Percentiles rank a stretch among this genome's conserved stretches.
Conservation (phyloP, 1,140 invertebrate genomes). For the Ridgeia piscesae region DNA sequence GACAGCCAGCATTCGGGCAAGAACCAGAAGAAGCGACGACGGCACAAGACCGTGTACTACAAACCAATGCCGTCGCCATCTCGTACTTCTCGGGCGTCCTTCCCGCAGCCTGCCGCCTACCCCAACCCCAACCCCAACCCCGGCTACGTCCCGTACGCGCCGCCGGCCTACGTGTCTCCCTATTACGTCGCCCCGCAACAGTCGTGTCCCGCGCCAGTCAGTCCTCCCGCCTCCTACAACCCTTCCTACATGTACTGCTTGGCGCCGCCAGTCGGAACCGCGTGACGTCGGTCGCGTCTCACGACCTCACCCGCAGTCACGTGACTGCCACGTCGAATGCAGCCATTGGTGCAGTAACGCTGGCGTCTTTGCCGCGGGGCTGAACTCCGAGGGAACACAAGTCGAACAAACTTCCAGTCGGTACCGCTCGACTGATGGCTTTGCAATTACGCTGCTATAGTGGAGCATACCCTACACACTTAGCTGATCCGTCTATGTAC, state of each 20-base stretch:
- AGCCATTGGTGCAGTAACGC: background rate
- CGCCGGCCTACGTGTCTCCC: background rate
- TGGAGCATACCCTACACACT: background rate
- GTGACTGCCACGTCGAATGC: background rate
- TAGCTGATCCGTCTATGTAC: background rate
- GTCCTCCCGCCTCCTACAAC: no score
- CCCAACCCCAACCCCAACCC: no score
- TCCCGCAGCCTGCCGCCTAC: no score
- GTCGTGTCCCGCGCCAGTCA: background rate
- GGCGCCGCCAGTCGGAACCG: background rate
- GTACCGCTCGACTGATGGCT: background rate
- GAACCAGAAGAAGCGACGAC: background rate
- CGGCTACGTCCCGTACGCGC: background rate
- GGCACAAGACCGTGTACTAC: background rate
- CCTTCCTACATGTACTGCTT: background rate
- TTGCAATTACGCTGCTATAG: background rate
- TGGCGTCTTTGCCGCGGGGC: background rate
- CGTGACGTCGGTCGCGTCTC: background rate
- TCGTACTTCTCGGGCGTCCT: background rate
- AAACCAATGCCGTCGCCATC: background rate
- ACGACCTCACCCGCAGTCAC: background rate
- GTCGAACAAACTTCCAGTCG: no score
- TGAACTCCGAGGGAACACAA: background rate
- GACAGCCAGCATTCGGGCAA: background rate
- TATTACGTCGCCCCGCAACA: background rate